A percentile compares a stretch with the other conserved stretches of the same genome.
phyloP scores from a whole-genome alignment of 2,113 vertebrate species.

The Mobula birostris region DNA sequence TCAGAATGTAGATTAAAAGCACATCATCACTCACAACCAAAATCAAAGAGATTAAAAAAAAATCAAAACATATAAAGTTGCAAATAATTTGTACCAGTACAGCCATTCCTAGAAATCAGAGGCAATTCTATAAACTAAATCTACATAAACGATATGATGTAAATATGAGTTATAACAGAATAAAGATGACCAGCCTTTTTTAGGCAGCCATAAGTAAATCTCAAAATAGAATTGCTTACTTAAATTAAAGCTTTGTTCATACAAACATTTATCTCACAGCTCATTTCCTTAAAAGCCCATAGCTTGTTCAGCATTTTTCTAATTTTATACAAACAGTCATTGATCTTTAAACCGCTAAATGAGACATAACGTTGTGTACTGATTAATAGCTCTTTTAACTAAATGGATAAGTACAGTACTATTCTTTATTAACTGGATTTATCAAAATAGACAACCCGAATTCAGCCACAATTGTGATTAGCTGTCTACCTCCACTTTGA shows the following conservation, averaged over 20 bases:
- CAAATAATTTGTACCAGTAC: neutral
- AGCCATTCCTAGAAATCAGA: neutral
- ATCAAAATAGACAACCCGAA: neutral
- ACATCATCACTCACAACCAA: neutral
- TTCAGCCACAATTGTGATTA: constrained; percentile 12
- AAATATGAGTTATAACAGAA: neutral
- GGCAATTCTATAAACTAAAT: neutral
- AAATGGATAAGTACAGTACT: neutral
- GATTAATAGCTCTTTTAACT: constrained; percentile 3
- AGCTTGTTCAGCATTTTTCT: neutral
- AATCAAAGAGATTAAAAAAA: constrained; percentile 5
- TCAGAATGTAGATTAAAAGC: neutral
- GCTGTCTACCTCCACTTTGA: neutral
- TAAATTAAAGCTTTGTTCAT: constrained; percentile 11
- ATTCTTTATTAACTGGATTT: neutral
- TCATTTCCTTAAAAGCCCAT: constrained; percentile 14
- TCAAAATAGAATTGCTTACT: neutral
- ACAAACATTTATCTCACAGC: neutral
- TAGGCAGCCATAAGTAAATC: neutral
- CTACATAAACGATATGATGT: neutral
- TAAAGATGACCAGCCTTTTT: neutral
- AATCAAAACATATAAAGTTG: neutral
- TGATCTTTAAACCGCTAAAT: constrained; percentile 28
- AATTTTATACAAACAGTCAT: constrained; percentile 15
- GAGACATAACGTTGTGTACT: neutral